These are phyloP conservation scores for Rhabdornis inornatus DNA, from an alignment of 2,113 vertebrate genomes.

Conservation along the genomic window DNA sequence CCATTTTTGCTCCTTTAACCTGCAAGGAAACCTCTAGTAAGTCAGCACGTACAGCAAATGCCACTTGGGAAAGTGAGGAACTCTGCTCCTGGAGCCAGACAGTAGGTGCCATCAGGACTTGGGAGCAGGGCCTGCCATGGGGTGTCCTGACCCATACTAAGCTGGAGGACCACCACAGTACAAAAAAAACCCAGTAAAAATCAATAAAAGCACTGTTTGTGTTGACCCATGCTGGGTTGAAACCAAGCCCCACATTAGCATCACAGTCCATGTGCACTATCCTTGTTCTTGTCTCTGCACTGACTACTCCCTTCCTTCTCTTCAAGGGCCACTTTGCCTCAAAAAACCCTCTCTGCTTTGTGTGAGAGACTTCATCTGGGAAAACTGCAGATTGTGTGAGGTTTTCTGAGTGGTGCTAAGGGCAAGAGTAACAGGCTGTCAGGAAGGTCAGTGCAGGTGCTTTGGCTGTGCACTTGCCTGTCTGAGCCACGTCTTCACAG, in stretches of 20 bases:
- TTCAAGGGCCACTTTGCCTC: background rate
- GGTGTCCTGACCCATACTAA: background rate
- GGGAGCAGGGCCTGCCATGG: background rate
- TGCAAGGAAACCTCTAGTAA: slow-evolving; percentile 64
- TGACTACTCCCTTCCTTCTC: background rate
- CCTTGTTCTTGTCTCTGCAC: background rate
- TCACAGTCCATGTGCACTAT: no score
- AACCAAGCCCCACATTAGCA: background rate
- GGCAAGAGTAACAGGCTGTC: background rate
- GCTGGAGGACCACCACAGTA: background rate
- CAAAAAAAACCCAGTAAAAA: background rate
- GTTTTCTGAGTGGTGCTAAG: background rate
- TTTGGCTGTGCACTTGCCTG: background rate
- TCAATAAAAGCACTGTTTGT: background rate
- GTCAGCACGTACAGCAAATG: background rate
- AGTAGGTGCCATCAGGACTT: background rate
- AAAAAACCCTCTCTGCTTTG: background rate
- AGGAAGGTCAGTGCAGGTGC: background rate
- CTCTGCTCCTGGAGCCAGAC: background rate
- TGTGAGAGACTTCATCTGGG: background rate
- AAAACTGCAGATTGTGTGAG: background rate
- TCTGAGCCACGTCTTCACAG: background rate
- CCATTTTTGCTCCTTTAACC: slow-evolving; percentile 87
- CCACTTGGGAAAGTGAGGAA: fast-evolving
- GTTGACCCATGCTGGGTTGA: background rate